Evolutionary conservation across 2,888 invertebrate species (phyloP), one percentile per base, ranked within the genome.

Genomic region (Parasteatoda lunata): DNA sequence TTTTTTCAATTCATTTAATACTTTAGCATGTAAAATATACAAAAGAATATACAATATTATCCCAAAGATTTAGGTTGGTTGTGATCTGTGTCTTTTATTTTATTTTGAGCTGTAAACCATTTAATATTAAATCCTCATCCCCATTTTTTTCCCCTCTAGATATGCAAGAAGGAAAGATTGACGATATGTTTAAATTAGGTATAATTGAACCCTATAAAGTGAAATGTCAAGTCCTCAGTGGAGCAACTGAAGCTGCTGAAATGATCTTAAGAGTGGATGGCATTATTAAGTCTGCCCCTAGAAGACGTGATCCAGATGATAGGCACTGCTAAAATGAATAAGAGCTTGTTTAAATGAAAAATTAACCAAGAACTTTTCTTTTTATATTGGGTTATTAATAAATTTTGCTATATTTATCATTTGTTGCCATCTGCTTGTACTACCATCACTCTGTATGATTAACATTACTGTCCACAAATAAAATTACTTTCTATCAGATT

Each of bases 241-340:
- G 98, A 7, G 99, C 98, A 0, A 93, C 97, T 0, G 99, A 99
- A 92, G 99, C 99, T 0, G 98, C 99, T 0, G 99, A 99, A 93
- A 98, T 99, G 97, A 99, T 99, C 90, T 94, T 99, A 45, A 95
- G 99, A 81, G 99, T 99, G 0, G 99, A 99, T 92, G 95, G 98
- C 93, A 99, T 99, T 90, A 95, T 99, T 89, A 96, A 95, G 92
- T 94, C 97, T 9, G 97, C 97, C 52, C 97, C 97, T 8, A 94
- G 97, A 89, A 95, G 95, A 91, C 95, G 98, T 89, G 95, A 95
- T 0, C 96, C 95, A 88, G 98, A 98, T 92, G 88, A 89, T 47
- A 95, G 95, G 91, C 95, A 97, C 90, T 95, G 85, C 11, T 85
- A 68, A 94, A 59, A 4, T 6, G 59, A n/a, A 13, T 59, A 59